Conservation (phyloP, 2,113 vertebrate species). For the Crotalus tigris region DNA sequence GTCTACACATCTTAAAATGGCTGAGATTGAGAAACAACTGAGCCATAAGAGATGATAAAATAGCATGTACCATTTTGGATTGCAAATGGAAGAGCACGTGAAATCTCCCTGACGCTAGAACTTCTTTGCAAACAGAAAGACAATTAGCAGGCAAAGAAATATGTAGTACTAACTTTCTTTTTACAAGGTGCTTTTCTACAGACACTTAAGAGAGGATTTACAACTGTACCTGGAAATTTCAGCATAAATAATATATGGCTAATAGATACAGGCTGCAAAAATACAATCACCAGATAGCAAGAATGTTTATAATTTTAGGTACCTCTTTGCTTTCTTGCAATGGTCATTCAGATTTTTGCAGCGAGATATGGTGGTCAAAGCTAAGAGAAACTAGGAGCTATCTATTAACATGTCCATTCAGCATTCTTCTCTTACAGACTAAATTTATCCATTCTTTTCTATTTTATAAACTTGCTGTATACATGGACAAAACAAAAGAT, state of each 20-base stretch:
- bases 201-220: not conserved
- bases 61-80: not conserved
- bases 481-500: not conserved
- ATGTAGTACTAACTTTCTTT: not conserved
- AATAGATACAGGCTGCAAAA: not conserved
- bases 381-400: not conserved
- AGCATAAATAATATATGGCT: not conserved
- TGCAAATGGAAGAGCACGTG: not conserved
- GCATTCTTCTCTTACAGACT: not conserved
- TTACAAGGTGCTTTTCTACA: not conserved
- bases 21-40: not conserved
- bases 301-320: not conserved
- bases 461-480: not conserved
- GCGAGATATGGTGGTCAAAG: not conserved
- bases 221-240: not conserved
- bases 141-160: not conserved
- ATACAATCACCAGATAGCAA: not conserved
- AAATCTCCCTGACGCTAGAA: not conserved
- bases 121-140: not conserved
- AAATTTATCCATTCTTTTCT: not conserved
- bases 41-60: not conserved
- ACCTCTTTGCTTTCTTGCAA: not conserved
- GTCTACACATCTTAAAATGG: not conserved
- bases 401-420: not conserved
- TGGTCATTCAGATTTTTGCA: not conserved